These are phyloP conservation scores for Synaphobranchus kaupii DNA, from an alignment of 2,797 vertebrate species.

Conservation along the genomic window DNA sequence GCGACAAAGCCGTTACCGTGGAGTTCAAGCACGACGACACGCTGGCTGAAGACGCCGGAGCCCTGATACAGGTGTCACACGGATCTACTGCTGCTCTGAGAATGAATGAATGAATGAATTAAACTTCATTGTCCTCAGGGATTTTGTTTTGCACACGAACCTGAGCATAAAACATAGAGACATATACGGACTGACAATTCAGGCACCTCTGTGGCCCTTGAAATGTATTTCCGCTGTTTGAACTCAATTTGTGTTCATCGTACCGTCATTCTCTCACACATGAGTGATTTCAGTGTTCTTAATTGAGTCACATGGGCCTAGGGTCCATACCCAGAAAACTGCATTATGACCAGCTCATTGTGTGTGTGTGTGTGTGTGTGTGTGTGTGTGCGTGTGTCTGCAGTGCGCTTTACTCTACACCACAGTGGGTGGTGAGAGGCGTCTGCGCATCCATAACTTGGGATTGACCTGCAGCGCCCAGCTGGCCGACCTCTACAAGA, in stretches of 20 bases:
- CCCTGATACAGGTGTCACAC: slow-evolving; percentile 84
- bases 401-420: slow-evolving; percentile 97
- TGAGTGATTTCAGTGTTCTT: not conserved
- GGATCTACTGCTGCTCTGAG: not conserved
- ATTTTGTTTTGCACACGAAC: no score
- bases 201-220: not conserved
- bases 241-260: no score
- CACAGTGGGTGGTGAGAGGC: slow-evolving; percentile 79
- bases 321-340: not conserved
- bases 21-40: slow-evolving; percentile 96
- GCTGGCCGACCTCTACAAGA: slow-evolving; percentile 88
- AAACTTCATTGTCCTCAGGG: no score
- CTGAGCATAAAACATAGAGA: not conserved
- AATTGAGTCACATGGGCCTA: not conserved
- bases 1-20: slow-evolving; percentile 90
- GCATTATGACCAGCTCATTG: not conserved
- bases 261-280: not conserved
- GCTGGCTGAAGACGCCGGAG: slow-evolving; percentile 86
- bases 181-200: not conserved
- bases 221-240: not conserved
- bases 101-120: not conserved
- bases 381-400: slow-evolving; percentile 33
- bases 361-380: not conserved
- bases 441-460: slow-evolving; percentile 90
- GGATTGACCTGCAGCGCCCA: slow-evolving; percentile 88